Evolutionary conservation across 2,797 vertebrate genomes (phyloP), one percentile per base, ranked within the genome.

Genomic region (Sciurus vulgaris): DNA sequence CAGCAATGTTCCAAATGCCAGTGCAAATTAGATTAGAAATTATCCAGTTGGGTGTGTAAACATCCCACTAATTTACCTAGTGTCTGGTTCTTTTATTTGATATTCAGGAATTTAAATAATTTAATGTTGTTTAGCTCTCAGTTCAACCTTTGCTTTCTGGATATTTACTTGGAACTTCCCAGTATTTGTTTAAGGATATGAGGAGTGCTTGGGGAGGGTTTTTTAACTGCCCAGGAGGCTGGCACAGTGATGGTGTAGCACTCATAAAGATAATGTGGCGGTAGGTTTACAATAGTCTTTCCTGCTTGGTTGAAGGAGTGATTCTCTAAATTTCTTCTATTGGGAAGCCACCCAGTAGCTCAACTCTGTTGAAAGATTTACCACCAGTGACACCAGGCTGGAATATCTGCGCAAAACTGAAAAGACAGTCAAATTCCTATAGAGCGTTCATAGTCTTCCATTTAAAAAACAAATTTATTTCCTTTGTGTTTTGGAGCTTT

Each of bases 91-190:
- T 98, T 98, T 96, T 83, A 96, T 91, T 97, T 93, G 95, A 22
- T 95, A 94, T 97, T 98, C 77, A 89, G 49, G 65, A 98, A 97
- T 98, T 97, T 98, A 95, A 96, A 97, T 97, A 96, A 97, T 97
- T 97, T 97, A 94, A 56, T 95, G 3, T 94, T 96, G 97, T 98
- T 97, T 95, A 97, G 95, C 81, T 97, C 93, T 97, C 33, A 44
- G 28, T 96, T 96, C 61, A 54, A 95, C 94, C 82, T 97, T 97
- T 97, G 89, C 96, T 92, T 97, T 95, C 97, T 96, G 91, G 87
- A 69, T 85, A 97, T 97, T 97, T 97, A 96, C 95, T 97, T 97
- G 93, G 65, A 92, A 84, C 96, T 96, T 91, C 67, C 65, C 86
- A 83, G 72, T 97, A 93, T 97, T 98, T 98, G 95, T 97, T 91